These are phyloP conservation scores for Apis dorsata DNA, from an alignment of 1,140 invertebrate genomes.

Conservation along the genomic window DNA sequence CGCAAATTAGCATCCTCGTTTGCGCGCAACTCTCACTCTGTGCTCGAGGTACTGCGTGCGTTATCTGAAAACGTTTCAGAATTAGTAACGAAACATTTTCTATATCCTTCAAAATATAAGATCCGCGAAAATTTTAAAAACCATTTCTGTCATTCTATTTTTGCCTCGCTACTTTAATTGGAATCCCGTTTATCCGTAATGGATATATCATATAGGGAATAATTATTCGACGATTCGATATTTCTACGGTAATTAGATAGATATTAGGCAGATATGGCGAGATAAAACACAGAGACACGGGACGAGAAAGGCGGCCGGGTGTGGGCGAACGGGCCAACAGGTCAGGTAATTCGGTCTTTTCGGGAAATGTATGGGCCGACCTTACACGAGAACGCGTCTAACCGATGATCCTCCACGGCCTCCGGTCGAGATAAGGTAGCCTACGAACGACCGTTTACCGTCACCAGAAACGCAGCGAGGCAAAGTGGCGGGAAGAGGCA, in stretches of 20 bases:
- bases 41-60: no score
- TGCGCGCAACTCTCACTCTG: no score
- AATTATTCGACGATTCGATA: no score
- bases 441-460: slow-evolving; percentile 58
- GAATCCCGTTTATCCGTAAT: no score
- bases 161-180: no score
- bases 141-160: no score
- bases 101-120: no score
- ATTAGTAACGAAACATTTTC: no score
- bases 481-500: not conserved
- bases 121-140: no score
- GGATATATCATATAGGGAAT: no score
- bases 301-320: not conserved
- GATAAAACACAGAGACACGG: slow-evolving; percentile 20
- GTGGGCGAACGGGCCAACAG: slow-evolving; percentile 47
- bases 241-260: no score
- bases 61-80: no score
- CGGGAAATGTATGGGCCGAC: slow-evolving; percentile 60
- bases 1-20: not conserved
- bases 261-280: slow-evolving; percentile 1
- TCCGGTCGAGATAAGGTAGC: slow-evolving; percentile 60
- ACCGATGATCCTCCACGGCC: slow-evolving; percentile 11
- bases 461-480: slow-evolving; percentile 59
- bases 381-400: slow-evolving; percentile 62
- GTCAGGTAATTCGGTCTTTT: slow-evolving; percentile 67